phyloP scores from a whole-genome alignment of 2,888 invertebrate species.

The Erebia palarica region DNA sequence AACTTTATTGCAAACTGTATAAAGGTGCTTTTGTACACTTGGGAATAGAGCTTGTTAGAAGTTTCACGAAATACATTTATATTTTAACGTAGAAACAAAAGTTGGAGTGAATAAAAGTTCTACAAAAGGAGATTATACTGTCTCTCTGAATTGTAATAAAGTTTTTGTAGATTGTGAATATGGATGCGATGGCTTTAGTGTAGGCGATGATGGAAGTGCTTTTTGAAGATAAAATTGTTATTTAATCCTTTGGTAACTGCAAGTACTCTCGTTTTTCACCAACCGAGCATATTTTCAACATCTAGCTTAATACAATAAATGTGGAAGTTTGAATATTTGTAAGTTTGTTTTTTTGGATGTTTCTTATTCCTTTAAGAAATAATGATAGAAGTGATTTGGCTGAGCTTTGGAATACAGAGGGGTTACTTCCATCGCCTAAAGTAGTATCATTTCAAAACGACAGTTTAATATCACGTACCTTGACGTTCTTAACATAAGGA shows the following conservation, averaged over 20 bases:
- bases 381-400: no score
- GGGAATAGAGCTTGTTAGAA: conserved; percentile 27
- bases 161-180: conserved; percentile 30
- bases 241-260: background rate
- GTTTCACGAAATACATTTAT: conserved; percentile 36
- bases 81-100: conserved; percentile 36
- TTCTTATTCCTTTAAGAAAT: no score
- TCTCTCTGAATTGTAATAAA: conserved; percentile 32
- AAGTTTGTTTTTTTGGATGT: no score
- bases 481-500: no score
- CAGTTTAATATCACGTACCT: no score
- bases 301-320: no score
- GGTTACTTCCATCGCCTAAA: no score
- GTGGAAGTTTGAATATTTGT: no score
- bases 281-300: no score
- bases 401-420: no score
- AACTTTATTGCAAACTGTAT: conserved; percentile 5
- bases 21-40: conserved; percentile 8
- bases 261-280: background rate
- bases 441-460: no score
- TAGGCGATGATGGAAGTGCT: conserved; percentile 19
- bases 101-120: conserved; percentile 40
- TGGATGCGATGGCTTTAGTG: conserved; percentile 24
- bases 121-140: conserved; percentile 35
- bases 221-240: background rate